A percentile compares a stretch with the other conserved stretches of the same genome.
Evolutionary conservation across 2,797 vertebrate genomes (phyloP).

Genomic region (Oreonectes daqikongensis): DNA sequence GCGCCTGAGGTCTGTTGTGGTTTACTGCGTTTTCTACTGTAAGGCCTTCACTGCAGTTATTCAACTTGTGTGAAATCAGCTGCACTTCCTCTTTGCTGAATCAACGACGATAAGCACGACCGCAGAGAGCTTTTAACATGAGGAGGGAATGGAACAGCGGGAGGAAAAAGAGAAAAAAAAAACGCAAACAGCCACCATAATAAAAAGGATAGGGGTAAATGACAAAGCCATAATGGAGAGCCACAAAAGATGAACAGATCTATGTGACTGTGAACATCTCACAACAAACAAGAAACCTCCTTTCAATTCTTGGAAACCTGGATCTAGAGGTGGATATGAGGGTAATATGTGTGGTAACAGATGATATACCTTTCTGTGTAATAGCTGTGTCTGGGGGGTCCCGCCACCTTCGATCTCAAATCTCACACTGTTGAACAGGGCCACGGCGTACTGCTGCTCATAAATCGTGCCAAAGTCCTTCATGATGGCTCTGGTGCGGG

Average conservation of each 20-base stretch:
- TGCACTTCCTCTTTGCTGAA: slow-evolving; percentile 1
- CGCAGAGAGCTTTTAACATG: background rate
- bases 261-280: background rate
- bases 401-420: slow-evolving; percentile 90
- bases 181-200: background rate
- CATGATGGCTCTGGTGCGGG: slow-evolving; percentile 80
- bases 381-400: slow-evolving; percentile 85
- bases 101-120: background rate
- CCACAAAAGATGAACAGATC: background rate
- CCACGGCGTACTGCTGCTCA: slow-evolving; percentile 87
- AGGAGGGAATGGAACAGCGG: background rate
- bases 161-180: background rate
- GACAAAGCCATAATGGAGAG: background rate
- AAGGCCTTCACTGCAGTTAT: background rate
- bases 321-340: background rate
- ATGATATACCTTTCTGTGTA: slow-evolving; percentile 87
- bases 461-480: slow-evolving; percentile 82
- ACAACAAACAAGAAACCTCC: background rate
- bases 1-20: background rate
- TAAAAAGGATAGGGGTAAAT: background rate
- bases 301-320: background rate
- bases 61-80: background rate
- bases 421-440: slow-evolving; percentile 91
- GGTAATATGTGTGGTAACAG: background rate
- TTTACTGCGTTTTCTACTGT: background rate